A percentile compares a stretch with the other conserved stretches of the same genome.
phyloP scores from a whole-genome alignment of 37 sponge, comb jelly and placozoan genomes.

The Ephydatia muelleri region DNA sequence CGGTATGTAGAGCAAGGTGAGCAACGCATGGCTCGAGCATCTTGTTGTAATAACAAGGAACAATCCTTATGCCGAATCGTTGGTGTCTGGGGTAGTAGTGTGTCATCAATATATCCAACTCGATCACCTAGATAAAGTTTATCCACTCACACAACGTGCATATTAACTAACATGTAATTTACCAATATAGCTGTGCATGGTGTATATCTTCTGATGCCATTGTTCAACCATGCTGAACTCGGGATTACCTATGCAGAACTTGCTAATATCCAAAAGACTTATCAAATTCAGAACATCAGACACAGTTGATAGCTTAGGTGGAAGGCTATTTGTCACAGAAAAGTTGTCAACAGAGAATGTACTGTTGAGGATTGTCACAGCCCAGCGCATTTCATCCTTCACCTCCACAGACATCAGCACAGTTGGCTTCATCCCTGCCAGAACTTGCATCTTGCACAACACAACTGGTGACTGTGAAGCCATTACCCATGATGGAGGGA shows the following conservation, averaged over 20 bases:
- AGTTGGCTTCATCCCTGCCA: neutral
- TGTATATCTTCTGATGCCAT: neutral
- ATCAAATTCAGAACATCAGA: slow-evolving; percentile 1
- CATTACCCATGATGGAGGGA: slow-evolving; percentile 1
- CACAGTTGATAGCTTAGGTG: neutral
- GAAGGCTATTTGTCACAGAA: neutral
- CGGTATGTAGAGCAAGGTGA: no score
- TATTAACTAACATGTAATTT: neutral
- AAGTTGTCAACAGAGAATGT: neutral
- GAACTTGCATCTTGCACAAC: slow-evolving; percentile 1
- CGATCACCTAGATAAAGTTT: neutral
- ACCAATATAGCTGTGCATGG: neutral
- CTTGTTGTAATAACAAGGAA: no score
- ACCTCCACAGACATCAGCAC: neutral
- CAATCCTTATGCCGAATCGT: no score
- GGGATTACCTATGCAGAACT: neutral
- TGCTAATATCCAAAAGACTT: neutral
- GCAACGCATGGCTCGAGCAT: no score
- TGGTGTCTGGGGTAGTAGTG: no score
- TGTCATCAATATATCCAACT: no score
- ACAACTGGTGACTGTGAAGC: slow-evolving; percentile 1
- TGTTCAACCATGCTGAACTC: neutral
- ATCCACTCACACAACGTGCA: neutral
- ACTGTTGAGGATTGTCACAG: slow-evolving; percentile 1
- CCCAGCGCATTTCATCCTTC: neutral